These are phyloP conservation scores for Drosophila simulans DNA, from an alignment of 1,140 invertebrate species.

Conservation along the genomic window DNA sequence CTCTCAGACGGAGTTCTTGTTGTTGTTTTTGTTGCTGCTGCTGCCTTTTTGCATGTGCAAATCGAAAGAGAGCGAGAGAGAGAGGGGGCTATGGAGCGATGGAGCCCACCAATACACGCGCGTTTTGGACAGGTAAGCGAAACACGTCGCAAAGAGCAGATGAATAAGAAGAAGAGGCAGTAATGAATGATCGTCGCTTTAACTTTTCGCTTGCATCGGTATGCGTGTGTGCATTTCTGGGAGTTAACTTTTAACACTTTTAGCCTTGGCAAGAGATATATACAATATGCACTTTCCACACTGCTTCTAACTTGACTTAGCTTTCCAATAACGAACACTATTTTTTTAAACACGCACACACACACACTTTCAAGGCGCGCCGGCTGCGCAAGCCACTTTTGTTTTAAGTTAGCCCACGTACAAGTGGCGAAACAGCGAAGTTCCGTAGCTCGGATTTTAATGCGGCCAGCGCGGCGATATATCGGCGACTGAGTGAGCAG, in stretches of 20 bases:
- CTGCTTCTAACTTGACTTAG: neutral
- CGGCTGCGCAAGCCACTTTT: conserved; percentile 37
- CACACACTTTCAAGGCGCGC: conserved; percentile 17
- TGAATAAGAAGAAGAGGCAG: conserved; percentile 43
- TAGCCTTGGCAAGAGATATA: neutral
- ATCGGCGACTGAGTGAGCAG: conserved; percentile 23
- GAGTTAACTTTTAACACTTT: conserved; percentile 25
- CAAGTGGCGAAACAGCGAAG: neutral
- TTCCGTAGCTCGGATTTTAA: neutral
- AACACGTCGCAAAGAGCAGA: conserved; percentile 52
- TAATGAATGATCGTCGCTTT: conserved; percentile 73
- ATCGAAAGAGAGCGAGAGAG: conserved; percentile 17
- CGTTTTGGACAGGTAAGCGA: conserved; percentile 63
- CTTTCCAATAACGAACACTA: neutral
- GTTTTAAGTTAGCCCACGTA: conserved; percentile 9
- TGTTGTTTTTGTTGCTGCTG: conserved; percentile 32
- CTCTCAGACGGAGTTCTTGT: conserved; percentile 26
- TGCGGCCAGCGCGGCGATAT: conserved; percentile 27
- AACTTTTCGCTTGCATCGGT: conserved; percentile 23
- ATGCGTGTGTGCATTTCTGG: conserved; percentile 26
- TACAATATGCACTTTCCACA: conserved; percentile 15
- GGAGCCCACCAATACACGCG: conserved; percentile 33
- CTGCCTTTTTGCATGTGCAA: conserved; percentile 47
- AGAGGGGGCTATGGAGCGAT: conserved; percentile 2
- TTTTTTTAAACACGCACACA: conserved; percentile 7